Evolutionary conservation across 2,797 vertebrate species (phyloP).

Genomic region (Leptoclinus maculatus): DNA sequence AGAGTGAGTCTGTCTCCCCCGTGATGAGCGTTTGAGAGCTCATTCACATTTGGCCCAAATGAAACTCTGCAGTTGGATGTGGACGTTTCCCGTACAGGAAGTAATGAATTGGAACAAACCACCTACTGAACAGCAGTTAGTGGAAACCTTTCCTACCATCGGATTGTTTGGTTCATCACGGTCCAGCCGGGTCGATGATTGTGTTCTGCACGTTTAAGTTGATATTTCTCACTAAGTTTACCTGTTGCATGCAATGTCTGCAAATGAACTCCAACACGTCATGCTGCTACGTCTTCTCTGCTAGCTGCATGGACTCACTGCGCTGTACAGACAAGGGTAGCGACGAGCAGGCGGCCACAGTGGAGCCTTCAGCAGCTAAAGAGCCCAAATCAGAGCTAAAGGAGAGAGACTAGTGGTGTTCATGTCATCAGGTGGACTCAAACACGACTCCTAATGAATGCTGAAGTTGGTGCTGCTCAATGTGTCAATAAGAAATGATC

Average conservation of each 20-base stretch:
- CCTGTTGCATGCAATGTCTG: not conserved
- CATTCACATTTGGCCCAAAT: constrained; percentile 3
- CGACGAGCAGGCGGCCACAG: not conserved
- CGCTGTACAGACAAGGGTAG: not conserved
- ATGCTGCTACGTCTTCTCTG: too few species aligned
- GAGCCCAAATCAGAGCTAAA: too few species aligned
- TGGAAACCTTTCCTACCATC: not conserved
- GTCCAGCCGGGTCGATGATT: not conserved
- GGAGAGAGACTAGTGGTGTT: not conserved
- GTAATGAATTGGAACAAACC: not conserved
- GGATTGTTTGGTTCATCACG: not conserved
- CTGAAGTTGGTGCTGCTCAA: not conserved
- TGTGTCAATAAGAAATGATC: not conserved
- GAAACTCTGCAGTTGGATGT: not conserved
- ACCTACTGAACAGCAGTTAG: not conserved
- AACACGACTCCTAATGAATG: too few species aligned
- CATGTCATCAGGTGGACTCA: too few species aligned
- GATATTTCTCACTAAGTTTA: not conserved
- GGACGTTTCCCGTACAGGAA: not conserved
- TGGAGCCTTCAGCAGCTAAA: not conserved
- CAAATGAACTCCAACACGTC: too few species aligned
- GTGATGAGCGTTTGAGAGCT: constrained; percentile 2
- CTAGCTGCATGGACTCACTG: too few species aligned
- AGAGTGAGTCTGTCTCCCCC: not conserved
- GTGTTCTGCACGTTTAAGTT: too few species aligned